phyloP scores from a whole-genome alignment of 2,113 vertebrate genomes.

The Sorex fumeus region DNA sequence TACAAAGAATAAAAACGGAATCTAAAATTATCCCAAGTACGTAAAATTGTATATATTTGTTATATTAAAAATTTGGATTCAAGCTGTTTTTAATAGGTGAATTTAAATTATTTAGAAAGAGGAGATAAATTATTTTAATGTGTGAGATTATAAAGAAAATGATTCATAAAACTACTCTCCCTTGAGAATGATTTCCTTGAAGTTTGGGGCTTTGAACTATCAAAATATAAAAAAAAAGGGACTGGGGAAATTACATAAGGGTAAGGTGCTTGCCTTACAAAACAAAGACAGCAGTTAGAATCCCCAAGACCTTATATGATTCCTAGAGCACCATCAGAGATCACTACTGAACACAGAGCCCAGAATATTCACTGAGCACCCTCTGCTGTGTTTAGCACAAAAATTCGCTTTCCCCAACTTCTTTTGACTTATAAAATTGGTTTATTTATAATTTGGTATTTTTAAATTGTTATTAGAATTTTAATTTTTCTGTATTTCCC shows the following conservation, averaged over 20 bases:
- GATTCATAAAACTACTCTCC: rapidly evolving
- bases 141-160: background rate
- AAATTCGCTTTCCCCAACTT: too few relatives aligned
- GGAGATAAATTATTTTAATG: background rate
- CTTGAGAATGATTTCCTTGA: background rate
- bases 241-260: too few relatives aligned
- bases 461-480: constrained; percentile 74
- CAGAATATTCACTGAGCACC: too few relatives aligned
- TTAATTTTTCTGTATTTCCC: constrained; percentile 72
- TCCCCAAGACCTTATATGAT: too few relatives aligned
- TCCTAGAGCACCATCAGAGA: too few relatives aligned
- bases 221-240: background rate
- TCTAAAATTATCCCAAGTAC: constrained; percentile 36
- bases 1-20: constrained; percentile 19
- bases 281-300: too few relatives aligned
- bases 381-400: too few relatives aligned
- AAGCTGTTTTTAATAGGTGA: constrained; percentile 35
- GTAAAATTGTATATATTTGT: background rate
- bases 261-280: too few relatives aligned
- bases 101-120: constrained; percentile 55
- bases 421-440: background rate
- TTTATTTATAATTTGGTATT: constrained; percentile 80
- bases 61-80: constrained; percentile 33
- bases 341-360: too few relatives aligned
- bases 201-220: background rate